A percentile compares a stretch with the other conserved stretches of the same genome.
These are phyloP conservation scores for Dicyrtoma fusca DNA, from an alignment of 2,888 invertebrate genomes.

Conservation along the genomic window DNA sequence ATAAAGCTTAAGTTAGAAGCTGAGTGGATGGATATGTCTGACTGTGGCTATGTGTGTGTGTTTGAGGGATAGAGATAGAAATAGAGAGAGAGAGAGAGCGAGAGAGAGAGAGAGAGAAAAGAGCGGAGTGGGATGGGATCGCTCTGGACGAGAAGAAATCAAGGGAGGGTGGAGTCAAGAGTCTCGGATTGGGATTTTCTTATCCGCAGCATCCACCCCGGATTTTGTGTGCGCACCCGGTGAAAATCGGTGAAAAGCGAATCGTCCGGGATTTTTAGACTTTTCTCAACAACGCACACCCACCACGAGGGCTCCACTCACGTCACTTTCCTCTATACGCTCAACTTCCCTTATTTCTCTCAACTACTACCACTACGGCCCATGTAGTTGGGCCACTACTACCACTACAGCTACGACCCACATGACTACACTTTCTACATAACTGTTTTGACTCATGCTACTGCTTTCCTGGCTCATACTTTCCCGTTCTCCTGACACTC, in stretches of 20 bases:
- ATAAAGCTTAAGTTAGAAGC: background rate
- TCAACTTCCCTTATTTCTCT: conserved; percentile 36
- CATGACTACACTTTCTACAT: background rate
- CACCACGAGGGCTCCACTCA: conserved; percentile 39
- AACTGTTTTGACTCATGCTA: conserved; percentile 1
- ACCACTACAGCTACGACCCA: too few species aligned
- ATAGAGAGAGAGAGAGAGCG: conserved; percentile 11
- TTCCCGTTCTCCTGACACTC: background rate
- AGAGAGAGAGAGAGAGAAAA: conserved; percentile 11
- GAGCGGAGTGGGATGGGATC: conserved; percentile 3
- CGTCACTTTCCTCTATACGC: conserved; percentile 24
- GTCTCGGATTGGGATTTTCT: conserved; percentile 56
- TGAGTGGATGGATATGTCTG: background rate
- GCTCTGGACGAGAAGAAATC: conserved; percentile 36
- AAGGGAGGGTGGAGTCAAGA: conserved; percentile 50
- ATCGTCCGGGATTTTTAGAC: conserved; percentile 47
- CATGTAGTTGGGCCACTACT: too few species aligned
- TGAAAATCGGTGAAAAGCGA: conserved; percentile 56
- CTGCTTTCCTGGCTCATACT: background rate
- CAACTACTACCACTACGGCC: background rate
- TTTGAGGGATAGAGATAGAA: background rate
- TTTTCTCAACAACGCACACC: conserved; percentile 46
- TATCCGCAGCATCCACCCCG: conserved; percentile 56
- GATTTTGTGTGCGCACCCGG: conserved; percentile 55
- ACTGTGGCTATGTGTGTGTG: conserved; percentile 3